These are phyloP conservation scores for Halictus quadricinctus DNA, from an alignment of 2,888 invertebrate genomes.

Conservation along the genomic window DNA sequence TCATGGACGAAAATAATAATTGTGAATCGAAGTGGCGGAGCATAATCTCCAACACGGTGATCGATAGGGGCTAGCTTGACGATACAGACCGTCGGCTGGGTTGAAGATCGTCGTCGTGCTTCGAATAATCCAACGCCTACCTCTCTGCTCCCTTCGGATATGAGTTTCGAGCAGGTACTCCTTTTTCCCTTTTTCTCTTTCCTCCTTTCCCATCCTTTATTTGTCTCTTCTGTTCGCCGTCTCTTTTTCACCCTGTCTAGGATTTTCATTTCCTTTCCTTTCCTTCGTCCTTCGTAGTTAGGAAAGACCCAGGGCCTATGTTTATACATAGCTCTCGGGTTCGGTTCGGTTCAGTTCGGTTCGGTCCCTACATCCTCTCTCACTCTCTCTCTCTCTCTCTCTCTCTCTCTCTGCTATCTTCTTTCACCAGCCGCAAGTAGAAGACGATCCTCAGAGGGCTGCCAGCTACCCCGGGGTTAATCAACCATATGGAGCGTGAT, in stretches of 20 bases:
- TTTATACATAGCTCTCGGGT: constrained; percentile 67
- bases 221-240: constrained; percentile 54
- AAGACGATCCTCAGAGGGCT: constrained; percentile 73
- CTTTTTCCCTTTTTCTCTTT: constrained; percentile 60
- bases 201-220: constrained; percentile 62
- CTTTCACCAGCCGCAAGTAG: constrained; percentile 60
- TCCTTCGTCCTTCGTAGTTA: constrained; percentile 34
- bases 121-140: constrained; percentile 77
- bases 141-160: constrained; percentile 59
- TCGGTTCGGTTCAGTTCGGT: constrained; percentile 28
- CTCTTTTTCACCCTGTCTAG: constrained; percentile 34
- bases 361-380: constrained; percentile 53
- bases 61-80: constrained; percentile 71
- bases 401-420: constrained; percentile 51
- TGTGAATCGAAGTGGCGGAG: constrained; percentile 59
- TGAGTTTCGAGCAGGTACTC: constrained; percentile 55
- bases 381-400: background rate
- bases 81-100: constrained; percentile 69
- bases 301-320: constrained; percentile 44
- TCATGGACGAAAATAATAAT: constrained; percentile 60
- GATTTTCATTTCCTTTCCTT: constrained; percentile 35
- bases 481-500: constrained; percentile 79
- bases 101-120: constrained; percentile 75
- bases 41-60: constrained; percentile 66
- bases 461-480: constrained; percentile 74